Percentiles rank a stretch among this genome's conserved stretches.
These are phyloP conservation scores for Cherax destructor DNA, from an alignment of 1,140 invertebrate genomes.

Conservation along the genomic window DNA sequence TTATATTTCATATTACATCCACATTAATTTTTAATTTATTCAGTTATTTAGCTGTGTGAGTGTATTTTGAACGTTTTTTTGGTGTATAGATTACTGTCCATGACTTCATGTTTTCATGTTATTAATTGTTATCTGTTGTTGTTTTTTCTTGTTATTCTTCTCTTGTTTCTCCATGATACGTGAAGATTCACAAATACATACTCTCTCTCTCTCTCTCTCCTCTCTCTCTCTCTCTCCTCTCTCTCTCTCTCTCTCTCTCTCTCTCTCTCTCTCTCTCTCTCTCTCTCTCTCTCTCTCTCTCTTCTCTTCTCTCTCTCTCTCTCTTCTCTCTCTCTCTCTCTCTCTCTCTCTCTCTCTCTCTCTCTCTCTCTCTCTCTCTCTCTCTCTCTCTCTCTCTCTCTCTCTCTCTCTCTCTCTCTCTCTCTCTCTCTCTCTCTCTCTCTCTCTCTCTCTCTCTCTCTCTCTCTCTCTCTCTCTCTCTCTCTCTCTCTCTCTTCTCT, in stretches of 20 bases:
- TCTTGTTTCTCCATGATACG: too few species aligned
- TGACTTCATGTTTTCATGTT: not conserved
- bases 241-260: slow-evolving; percentile 1
- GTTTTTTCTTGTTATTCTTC: too few species aligned
- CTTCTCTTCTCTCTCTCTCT: not conserved
- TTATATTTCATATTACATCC: too few species aligned
- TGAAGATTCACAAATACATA: too few species aligned
- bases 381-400: not conserved
- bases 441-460: not conserved
- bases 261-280: not conserved
- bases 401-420: not conserved
- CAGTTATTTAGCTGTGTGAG: too few species aligned
- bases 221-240: not conserved
- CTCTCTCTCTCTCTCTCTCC: too few species aligned
- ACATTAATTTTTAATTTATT: too few species aligned
- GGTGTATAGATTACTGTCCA: too few species aligned
- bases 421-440: not conserved
- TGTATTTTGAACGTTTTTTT: too few species aligned
- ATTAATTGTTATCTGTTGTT: not conserved
- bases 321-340: not conserved
- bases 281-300: not conserved
- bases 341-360: not conserved
- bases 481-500: too few species aligned
- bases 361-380: not conserved
- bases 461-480: not conserved